phyloP scores from a whole-genome alignment of 2,113 vertebrate species.

The Bos taurus region ARS-UCD2.0 NC_037338.1:11436001-11436500 shows the following conservation, averaged over 20 bases:
- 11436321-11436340: not conserved
- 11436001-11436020: not conserved
- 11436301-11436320: not conserved
- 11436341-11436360: accelerated
- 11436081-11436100: not conserved
- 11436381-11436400: not conserved
- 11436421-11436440: not conserved
- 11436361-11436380: not conserved
- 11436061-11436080: not conserved
- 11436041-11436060: not conserved
- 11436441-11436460: not conserved
- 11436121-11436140: not conserved
- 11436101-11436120: not conserved
- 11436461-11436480: not conserved
- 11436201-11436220: not conserved
- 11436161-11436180: too few relatives aligned
- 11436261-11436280: not conserved
- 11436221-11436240: not conserved
- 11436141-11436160: not conserved
- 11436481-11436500: not conserved
- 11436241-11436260: not conserved
- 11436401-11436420: not conserved
- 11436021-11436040: not conserved
- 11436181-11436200: not conserved
- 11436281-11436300: not conserved